Evolutionary conservation across 2,113 vertebrate species (phyloP).

Genomic region (Poeciliopsis prolifica): DNA sequence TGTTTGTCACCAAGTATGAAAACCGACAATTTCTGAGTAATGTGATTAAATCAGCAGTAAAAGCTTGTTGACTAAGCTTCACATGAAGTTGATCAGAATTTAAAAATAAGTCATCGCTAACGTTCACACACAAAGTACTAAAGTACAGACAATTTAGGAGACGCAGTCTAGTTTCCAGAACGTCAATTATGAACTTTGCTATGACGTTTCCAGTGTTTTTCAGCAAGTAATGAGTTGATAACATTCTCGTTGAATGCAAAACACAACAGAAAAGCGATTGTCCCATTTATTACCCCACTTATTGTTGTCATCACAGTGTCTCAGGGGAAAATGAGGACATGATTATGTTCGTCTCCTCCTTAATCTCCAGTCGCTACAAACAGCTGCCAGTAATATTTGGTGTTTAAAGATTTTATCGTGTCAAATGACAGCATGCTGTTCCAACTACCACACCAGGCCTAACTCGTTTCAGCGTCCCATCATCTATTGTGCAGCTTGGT

Average conservation of each 20-base stretch:
- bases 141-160: neutral
- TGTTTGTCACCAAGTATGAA: neutral
- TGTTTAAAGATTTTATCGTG: constrained; percentile 22
- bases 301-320: neutral
- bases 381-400: neutral
- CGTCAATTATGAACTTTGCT: too few species aligned
- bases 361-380: neutral
- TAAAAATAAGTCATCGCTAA: neutral
- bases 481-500: neutral
- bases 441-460: neutral
- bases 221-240: neutral
- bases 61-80: constrained; percentile 6
- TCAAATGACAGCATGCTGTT: constrained; percentile 1
- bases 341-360: neutral
- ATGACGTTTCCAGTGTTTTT: too few species aligned
- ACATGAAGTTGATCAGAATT: neutral
- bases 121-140: too few species aligned
- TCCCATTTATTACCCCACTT: neutral
- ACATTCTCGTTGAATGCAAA: neutral
- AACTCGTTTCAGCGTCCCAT: neutral
- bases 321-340: neutral
- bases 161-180: neutral
- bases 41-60: neutral
- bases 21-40: neutral
- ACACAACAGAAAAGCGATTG: neutral